A percentile compares a stretch with the other conserved stretches of the same genome.
These are phyloP conservation scores for Poecilia velifera DNA, from an alignment of 2,797 vertebrate species.

Conservation along the genomic window DNA sequence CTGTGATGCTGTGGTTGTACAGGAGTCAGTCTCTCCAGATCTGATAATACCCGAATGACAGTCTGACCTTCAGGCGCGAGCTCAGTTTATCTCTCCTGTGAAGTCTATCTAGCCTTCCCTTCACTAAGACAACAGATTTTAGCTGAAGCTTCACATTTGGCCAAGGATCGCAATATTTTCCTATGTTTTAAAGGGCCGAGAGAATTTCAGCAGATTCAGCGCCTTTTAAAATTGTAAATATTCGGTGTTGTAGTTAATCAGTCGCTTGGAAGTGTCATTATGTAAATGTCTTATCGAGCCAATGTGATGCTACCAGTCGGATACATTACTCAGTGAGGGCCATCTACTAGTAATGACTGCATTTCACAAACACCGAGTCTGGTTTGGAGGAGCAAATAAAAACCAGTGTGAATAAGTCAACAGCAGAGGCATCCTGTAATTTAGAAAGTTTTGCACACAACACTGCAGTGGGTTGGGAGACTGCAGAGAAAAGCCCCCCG, in stretches of 20 bases:
- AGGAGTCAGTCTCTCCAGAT: conserved; percentile 35
- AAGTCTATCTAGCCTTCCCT: conserved; percentile 33
- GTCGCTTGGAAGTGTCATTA: conserved; percentile 68
- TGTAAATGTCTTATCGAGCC: conserved; percentile 48
- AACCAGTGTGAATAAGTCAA: conserved; percentile 45
- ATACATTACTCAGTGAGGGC: conserved; percentile 14
- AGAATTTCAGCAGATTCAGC: conserved; percentile 65
- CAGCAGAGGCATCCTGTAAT: conserved; percentile 52
- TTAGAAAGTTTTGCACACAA: conserved; percentile 44
- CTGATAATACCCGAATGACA: conserved; percentile 45
- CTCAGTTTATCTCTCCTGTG: conserved; percentile 47
- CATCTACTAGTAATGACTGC: neutral
- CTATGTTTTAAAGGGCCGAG: conserved; percentile 48
- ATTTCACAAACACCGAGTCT: conserved; percentile 41
- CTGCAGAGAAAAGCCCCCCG: conserved; percentile 23
- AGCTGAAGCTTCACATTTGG: conserved; percentile 41
- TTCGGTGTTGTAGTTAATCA: conserved; percentile 72
- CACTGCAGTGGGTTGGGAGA: conserved; percentile 34
- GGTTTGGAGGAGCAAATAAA: conserved; percentile 16
- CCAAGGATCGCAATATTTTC: conserved; percentile 54
- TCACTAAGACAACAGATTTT: conserved; percentile 42
- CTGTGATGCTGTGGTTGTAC: conserved; percentile 23
- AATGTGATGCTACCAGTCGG: conserved; percentile 37
- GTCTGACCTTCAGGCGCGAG: conserved; percentile 58
- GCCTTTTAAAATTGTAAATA: conserved; percentile 74